A percentile compares a stretch with the other conserved stretches of the same genome.
phyloP scores from a whole-genome alignment of 2,113 vertebrate species.

The Syrrhaptes paradoxus region DNA sequence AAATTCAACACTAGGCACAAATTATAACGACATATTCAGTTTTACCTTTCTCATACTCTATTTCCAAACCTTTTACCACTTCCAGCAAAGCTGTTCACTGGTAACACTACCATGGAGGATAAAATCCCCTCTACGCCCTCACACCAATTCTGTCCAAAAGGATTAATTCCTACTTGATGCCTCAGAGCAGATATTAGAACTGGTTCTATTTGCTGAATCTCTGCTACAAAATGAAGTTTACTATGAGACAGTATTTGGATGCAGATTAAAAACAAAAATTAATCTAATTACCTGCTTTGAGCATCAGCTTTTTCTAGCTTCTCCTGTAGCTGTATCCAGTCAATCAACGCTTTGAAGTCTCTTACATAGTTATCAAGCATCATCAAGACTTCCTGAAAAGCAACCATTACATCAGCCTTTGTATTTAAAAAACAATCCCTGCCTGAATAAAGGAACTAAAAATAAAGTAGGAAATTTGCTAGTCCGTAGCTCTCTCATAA shows the following conservation, averaged over 20 bases:
- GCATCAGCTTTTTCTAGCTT: slow-evolving; percentile 98
- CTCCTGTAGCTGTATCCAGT: slow-evolving; percentile 99
- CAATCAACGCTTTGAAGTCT: slow-evolving; percentile 98
- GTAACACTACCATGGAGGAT: background rate
- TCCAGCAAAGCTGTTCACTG: background rate
- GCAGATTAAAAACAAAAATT: background rate
- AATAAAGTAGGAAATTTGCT: background rate
- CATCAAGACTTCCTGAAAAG: slow-evolving; percentile 94
- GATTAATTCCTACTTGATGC: background rate
- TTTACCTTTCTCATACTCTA: background rate
- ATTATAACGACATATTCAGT: accelerated
- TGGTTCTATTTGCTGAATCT: background rate
- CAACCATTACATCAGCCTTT: background rate
- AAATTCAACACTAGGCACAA: background rate
- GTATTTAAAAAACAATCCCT: background rate
- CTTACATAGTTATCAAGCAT: slow-evolving; percentile 98
- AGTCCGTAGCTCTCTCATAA: background rate
- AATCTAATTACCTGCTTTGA: slow-evolving; percentile 89
- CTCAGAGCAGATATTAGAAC: background rate
- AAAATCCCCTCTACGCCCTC: background rate
- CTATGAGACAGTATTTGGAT: background rate
- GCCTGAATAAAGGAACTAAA: background rate
- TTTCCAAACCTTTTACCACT: background rate
- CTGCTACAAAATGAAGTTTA: background rate
- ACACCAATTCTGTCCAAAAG: background rate